phyloP scores from a whole-genome alignment of 2,113 vertebrate genomes.

The Dasyurus viverrinus region DNA sequence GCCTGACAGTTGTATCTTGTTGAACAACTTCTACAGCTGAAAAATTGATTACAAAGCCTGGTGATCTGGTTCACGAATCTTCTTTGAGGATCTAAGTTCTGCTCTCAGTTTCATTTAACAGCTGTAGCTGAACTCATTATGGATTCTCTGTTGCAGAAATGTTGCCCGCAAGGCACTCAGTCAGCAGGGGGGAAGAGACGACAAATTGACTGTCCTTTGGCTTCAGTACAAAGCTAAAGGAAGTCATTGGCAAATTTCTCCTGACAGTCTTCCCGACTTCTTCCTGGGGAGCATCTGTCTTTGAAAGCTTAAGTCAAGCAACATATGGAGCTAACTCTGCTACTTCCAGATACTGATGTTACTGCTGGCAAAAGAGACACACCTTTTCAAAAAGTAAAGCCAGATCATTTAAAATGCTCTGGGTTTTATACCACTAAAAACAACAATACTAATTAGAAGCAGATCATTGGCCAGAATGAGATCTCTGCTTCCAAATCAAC shows the following conservation, averaged over 20 bases:
- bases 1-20: constrained; percentile 14
- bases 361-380: not conserved
- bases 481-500: not conserved
- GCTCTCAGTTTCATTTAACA: constrained; percentile 9
- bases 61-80: constrained; percentile 20
- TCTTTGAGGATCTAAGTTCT: constrained; percentile 37
- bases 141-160: constrained; percentile 43
- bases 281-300: constrained; percentile 31
- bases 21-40: constrained; percentile 54
- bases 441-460: not conserved
- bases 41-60: constrained; percentile 29
- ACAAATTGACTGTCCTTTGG: not conserved
- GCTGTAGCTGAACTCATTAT: not conserved
- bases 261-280: not conserved
- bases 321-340: not conserved
- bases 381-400: not conserved
- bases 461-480: not conserved
- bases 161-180: constrained; percentile 26
- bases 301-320: not conserved
- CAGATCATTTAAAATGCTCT: not conserved
- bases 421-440: not conserved
- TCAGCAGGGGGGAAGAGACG: not conserved
- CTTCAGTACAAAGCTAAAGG: constrained; percentile 37
- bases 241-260: not conserved
- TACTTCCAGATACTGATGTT: not conserved